Evolutionary conservation across 2,113 vertebrate species (phyloP).

Genomic region (Neotoma lepida): DNA sequence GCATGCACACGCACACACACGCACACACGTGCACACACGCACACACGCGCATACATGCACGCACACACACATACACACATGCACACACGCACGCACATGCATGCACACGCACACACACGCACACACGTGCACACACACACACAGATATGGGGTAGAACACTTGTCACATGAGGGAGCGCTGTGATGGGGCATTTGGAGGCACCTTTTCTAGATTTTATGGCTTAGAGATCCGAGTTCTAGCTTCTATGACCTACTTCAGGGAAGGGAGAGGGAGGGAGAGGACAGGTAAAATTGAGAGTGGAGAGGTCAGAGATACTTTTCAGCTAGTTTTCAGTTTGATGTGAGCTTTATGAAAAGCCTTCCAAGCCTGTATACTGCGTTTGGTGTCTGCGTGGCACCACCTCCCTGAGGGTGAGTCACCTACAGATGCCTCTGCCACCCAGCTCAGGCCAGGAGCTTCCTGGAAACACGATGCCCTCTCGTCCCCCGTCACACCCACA

Average conservation of each 20-base stretch:
- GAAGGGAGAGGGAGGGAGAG: background rate
- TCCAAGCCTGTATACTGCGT: background rate
- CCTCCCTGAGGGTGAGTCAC: background rate
- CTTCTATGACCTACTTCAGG: background rate
- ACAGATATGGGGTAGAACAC: background rate
- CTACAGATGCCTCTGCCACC: background rate
- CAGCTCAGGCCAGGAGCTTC: fast-evolving
- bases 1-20: too few species aligned
- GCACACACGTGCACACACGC: too few species aligned
- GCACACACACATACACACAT: too few species aligned
- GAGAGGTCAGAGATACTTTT: background rate
- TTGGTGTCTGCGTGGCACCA: fast-evolving
- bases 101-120: background rate
- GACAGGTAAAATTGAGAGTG: background rate
- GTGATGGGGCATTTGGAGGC: too few species aligned
- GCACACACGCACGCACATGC: too few species aligned
- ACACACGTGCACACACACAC: background rate
- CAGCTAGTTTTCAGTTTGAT: background rate
- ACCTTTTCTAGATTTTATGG: background rate
- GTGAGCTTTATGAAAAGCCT: background rate
- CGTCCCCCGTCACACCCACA: background rate
- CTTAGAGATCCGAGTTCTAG: background rate
- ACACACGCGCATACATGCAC: too few species aligned
- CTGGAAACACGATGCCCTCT: background rate
- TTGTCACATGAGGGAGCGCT: background rate